Percentiles rank a stretch among this genome's conserved stretches.
phyloP scores from a whole-genome alignment of 1,140 invertebrate genomes.

The Cydia pomonella region DNA sequence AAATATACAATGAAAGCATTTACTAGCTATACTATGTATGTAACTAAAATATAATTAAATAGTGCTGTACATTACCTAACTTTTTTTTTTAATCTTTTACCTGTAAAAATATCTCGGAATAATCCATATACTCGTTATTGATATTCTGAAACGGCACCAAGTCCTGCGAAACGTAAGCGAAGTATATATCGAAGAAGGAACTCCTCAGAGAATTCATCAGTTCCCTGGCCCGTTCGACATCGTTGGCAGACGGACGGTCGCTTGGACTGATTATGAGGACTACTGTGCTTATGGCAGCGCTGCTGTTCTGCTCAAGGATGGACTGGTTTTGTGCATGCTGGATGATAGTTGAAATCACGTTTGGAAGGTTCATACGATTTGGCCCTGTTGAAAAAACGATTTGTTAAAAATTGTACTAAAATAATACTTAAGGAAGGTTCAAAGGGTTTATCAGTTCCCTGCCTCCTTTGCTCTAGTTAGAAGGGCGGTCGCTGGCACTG shows the following conservation, averaged over 20 bases:
- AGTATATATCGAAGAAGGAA: slow-evolving; percentile 72
- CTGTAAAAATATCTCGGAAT: slow-evolving; percentile 70
- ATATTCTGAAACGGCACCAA: slow-evolving; percentile 64
- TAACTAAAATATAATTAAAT: too few relatives aligned
- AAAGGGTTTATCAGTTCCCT: slow-evolving; percentile 63
- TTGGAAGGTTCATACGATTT: slow-evolving; percentile 70
- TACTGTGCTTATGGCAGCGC: slow-evolving; percentile 64
- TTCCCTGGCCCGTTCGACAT: slow-evolving; percentile 61
- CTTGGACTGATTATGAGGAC: slow-evolving; percentile 70
- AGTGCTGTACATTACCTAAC: too few relatives aligned
- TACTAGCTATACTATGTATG: too few relatives aligned
- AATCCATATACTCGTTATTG: slow-evolving; percentile 69
- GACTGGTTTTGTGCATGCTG: slow-evolving; percentile 62
- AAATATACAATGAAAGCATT: too few relatives aligned
- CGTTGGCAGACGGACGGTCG: slow-evolving; percentile 59
- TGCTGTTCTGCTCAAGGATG: slow-evolving; percentile 51
- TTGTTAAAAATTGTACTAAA: not conserved
- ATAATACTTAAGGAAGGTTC: slow-evolving; percentile 47
- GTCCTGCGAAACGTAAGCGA: slow-evolving; percentile 66
- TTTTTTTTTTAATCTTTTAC: slow-evolving; percentile 38
- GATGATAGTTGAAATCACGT: slow-evolving; percentile 65
- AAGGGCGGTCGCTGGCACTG: slow-evolving; percentile 64
- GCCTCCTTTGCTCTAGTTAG: slow-evolving; percentile 61
- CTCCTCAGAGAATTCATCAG: slow-evolving; percentile 65
- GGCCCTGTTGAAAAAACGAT: slow-evolving; percentile 64